Evolutionary conservation across 2,113 vertebrate genomes (phyloP).

Genomic region (Furnarius figulus): DNA sequence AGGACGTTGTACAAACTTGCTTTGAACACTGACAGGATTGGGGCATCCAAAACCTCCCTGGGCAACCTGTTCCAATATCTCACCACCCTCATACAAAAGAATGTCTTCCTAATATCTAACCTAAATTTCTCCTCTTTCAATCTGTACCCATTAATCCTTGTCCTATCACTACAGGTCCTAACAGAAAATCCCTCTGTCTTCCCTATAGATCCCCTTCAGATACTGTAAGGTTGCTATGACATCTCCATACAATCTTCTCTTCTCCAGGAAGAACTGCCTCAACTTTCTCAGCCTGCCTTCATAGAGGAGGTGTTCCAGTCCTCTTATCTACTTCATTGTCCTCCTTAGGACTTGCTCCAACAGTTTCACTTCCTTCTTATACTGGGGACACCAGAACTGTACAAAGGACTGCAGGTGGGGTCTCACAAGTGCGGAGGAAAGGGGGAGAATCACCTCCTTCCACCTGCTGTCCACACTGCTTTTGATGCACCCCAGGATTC

Average conservation of each 20-base stretch:
- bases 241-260: background rate
- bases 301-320: background rate
- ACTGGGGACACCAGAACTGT: background rate
- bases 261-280: background rate
- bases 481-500: background rate
- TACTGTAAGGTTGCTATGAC: background rate
- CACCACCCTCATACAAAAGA: background rate
- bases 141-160: background rate
- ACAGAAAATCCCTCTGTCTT: background rate
- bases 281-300: background rate
- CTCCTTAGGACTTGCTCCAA: background rate
- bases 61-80: background rate
- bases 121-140: background rate
- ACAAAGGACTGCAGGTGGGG: background rate
- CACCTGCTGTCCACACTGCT: background rate
- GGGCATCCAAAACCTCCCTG: background rate
- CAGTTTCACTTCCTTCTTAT: background rate
- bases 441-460: background rate
- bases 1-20: background rate
- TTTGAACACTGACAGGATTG: background rate
- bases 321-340: background rate
- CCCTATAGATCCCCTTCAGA: background rate
- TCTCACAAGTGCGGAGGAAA: background rate
- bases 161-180: background rate
- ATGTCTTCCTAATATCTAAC: background rate